A percentile compares a stretch with the other conserved stretches of the same genome.
phyloP scores from a whole-genome alignment of 1,140 invertebrate species.

The Hesperophylax magnus region DNA sequence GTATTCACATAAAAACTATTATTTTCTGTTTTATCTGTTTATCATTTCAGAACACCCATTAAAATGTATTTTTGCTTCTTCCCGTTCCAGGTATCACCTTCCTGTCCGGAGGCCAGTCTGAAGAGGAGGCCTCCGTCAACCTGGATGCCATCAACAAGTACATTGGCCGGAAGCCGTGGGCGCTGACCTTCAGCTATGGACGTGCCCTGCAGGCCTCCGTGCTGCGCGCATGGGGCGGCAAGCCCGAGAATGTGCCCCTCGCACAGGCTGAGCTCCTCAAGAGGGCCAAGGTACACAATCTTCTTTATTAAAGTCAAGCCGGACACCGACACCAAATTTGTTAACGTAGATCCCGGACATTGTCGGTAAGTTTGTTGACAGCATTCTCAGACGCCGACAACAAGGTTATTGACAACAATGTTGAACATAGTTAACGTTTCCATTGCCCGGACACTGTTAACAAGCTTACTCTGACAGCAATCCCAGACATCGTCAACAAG shows the following conservation, averaged over 20 bases:
- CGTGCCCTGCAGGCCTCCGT: slow-evolving; percentile 91
- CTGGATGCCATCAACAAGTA: slow-evolving; percentile 94
- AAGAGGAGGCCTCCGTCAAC: slow-evolving; percentile 94
- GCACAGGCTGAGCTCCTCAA: slow-evolving; percentile 92
- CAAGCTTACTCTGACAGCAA: no score
- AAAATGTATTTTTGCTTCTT: background rate
- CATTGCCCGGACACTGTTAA: no score
- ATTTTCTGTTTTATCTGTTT: background rate
- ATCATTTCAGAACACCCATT: background rate
- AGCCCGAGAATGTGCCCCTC: slow-evolving; percentile 84
- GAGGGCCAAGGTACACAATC: slow-evolving; percentile 82
- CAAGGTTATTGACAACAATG: no score
- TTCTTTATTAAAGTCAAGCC: background rate
- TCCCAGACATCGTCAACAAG: no score
- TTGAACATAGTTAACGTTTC: no score
- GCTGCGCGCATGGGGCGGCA: slow-evolving; percentile 91
- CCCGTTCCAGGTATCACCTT: slow-evolving; percentile 80
- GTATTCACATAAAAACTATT: background rate
- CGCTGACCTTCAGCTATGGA: slow-evolving; percentile 95
- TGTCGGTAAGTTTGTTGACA: no score
- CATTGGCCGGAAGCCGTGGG: slow-evolving; percentile 87
- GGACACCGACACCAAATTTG: background rate
- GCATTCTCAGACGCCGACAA: no score
- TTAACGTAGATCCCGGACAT: no score
- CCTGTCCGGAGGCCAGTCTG: slow-evolving; percentile 95